A percentile compares a stretch with the other conserved stretches of the same genome.
These are phyloP conservation scores for Chymomyza costata DNA, from an alignment of 1,140 invertebrate genomes.

Conservation along the genomic window DNA sequence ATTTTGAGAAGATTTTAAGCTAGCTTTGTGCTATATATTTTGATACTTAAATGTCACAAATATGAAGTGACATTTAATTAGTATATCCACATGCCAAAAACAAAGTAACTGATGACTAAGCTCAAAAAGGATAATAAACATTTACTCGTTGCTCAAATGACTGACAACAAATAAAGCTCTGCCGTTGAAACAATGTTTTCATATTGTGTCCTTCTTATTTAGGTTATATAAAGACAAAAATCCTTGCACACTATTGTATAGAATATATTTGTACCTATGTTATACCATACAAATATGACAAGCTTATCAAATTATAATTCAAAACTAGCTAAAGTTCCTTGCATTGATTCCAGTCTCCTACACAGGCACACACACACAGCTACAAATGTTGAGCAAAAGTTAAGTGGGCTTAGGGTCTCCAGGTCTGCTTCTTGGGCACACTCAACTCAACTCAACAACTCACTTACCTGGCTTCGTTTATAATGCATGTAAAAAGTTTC, in stretches of 20 bases:
- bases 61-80: constrained; percentile 51
- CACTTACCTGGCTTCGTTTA: too few species aligned
- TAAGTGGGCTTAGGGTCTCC: not conserved
- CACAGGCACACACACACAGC: too few species aligned
- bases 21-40: constrained; percentile 17
- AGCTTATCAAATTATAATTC: constrained; percentile 35
- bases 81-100: constrained; percentile 15
- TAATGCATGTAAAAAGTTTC: constrained; percentile 8
- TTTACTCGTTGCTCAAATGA: constrained; percentile 1
- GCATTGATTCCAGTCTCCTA: too few species aligned
- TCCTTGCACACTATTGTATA: too few species aligned
- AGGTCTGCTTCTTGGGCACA: too few species aligned
- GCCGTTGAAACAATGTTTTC: too few species aligned
- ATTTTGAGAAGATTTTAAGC: not conserved
- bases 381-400: too few species aligned
- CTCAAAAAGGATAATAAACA: constrained; percentile 20
- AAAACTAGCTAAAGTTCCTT: constrained; percentile 6
- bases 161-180: too few species aligned
- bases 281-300: too few species aligned
- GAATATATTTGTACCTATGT: too few species aligned
- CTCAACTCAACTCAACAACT: too few species aligned
- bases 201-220: constrained; percentile 2
- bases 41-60: constrained; percentile 34
- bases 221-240: constrained; percentile 7
- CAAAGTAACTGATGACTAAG: constrained; percentile 34